Conservation (phyloP, 2,113 vertebrate genomes). For the Salminus brasiliensis region DNA sequence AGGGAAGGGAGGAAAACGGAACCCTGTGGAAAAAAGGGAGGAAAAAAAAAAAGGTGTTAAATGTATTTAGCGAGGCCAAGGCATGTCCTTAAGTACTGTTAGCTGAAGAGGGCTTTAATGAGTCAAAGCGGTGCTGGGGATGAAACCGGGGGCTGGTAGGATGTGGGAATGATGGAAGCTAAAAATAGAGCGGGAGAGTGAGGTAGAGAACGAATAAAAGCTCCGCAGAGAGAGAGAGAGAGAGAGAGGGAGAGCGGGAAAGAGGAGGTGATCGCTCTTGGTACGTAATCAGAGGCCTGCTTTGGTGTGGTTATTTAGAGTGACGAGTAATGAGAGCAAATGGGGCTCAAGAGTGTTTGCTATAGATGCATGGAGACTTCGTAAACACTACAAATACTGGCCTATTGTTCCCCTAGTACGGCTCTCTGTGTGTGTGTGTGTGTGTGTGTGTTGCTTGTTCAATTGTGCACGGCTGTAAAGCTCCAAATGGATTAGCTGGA, state of each 20-base stretch:
- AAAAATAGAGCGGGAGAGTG: slow-evolving; percentile 21
- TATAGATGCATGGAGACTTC: neutral
- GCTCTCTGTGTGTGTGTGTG: slow-evolving; percentile 34
- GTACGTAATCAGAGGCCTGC: slow-evolving; percentile 15
- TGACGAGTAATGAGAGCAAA: slow-evolving; percentile 32
- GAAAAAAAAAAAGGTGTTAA: slow-evolving; percentile 4
- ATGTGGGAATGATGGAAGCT: slow-evolving; percentile 17
- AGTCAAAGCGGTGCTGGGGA: slow-evolving; percentile 14
- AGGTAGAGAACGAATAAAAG: neutral
- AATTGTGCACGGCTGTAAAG: slow-evolving; percentile 45
- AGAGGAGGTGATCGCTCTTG: slow-evolving; percentile 2
- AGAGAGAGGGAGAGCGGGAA: neutral
- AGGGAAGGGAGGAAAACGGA: neutral
- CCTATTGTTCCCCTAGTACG: slow-evolving; percentile 20
- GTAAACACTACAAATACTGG: slow-evolving; percentile 39
- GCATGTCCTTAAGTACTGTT: slow-evolving; percentile 34
- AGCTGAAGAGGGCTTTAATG: slow-evolving; percentile 38
- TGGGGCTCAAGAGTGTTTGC: slow-evolving; percentile 30
- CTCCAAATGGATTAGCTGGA: slow-evolving; percentile 54
- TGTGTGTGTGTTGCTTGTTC: neutral
- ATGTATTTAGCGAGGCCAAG: slow-evolving; percentile 21
- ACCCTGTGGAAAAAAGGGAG: neutral
- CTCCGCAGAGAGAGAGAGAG: neutral
- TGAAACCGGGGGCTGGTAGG: slow-evolving; percentile 8
- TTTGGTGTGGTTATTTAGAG: slow-evolving; percentile 20